Percentiles rank a stretch among this genome's conserved stretches.
Conservation (phyloP, 1,140 invertebrate species). For the Subanguina moxae region DNA sequence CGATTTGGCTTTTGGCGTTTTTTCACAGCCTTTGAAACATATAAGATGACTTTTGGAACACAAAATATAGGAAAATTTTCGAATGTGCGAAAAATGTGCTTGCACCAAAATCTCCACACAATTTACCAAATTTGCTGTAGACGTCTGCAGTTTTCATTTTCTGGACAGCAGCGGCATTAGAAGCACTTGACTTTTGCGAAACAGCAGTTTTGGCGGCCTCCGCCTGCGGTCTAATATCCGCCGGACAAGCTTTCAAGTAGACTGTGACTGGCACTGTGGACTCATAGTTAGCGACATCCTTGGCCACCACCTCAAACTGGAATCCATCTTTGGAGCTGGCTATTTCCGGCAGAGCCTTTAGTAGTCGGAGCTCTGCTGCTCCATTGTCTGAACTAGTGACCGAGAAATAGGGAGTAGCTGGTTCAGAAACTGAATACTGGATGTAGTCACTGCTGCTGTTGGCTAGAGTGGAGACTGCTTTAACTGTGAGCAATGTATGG, state of each 20-base stretch:
- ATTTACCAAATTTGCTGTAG: constrained; percentile 2
- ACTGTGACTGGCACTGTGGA: neutral
- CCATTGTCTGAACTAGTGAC: neutral
- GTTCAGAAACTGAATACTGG: neutral
- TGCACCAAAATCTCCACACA: too few species aligned
- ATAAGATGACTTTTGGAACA: too few species aligned
- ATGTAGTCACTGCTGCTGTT: neutral
- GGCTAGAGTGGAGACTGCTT: neutral
- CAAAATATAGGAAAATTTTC: too few species aligned
- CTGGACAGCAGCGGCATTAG: neutral
- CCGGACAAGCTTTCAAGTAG: neutral
- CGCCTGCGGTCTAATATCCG: too few species aligned
- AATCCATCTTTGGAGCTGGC: neutral
- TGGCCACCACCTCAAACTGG: neutral
- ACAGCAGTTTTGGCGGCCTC: too few species aligned
- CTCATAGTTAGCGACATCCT: neutral
- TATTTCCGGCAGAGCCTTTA: neutral
- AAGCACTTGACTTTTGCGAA: too few species aligned
- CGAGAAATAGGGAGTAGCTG: neutral
- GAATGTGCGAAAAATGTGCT: too few species aligned
- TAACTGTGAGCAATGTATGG: neutral
- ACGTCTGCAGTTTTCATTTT: neutral
- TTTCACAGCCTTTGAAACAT: too few species aligned
- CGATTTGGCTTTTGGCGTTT: too few species aligned
- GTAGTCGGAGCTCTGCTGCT: neutral